Percentiles rank a stretch among this genome's conserved stretches.
phyloP scores from a whole-genome alignment of 2,113 vertebrate species.

The Lucifuga dentata region DNA sequence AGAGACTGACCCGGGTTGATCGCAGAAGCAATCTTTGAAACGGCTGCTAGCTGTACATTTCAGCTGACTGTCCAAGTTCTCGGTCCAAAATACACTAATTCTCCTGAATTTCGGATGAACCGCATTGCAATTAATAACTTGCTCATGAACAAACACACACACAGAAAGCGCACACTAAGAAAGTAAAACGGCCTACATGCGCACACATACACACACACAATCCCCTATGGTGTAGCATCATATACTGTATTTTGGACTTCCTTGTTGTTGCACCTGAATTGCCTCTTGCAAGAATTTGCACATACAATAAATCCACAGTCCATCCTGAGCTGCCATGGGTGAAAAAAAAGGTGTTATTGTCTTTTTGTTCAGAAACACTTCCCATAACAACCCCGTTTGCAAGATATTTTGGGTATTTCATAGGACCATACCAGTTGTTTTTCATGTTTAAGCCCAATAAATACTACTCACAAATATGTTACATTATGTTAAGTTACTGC shows the following conservation, averaged over 20 bases:
- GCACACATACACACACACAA: slow-evolving; percentile 25
- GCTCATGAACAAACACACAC: slow-evolving; percentile 33
- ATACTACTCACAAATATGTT: no score
- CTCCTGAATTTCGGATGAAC: slow-evolving; percentile 8
- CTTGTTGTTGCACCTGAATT: slow-evolving; percentile 72
- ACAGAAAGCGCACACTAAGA: slow-evolving; percentile 41
- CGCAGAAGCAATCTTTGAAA: slow-evolving; percentile 28
- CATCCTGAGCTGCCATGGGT: slow-evolving; percentile 30
- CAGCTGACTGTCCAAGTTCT: slow-evolving; percentile 9
- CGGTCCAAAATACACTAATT: not conserved
- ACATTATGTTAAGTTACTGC: no score
- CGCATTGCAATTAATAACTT: slow-evolving; percentile 14
- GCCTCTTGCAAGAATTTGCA: slow-evolving; percentile 83
- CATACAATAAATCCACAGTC: slow-evolving; percentile 64
- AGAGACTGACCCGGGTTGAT: slow-evolving; percentile 5
- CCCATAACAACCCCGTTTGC: not conserved
- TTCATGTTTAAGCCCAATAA: no score
- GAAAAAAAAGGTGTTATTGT: not conserved
- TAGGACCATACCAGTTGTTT: no score
- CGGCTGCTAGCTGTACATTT: slow-evolving; percentile 25
- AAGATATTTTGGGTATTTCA: no score
- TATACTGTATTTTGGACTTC: slow-evolving; percentile 44
- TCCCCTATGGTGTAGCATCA: slow-evolving; percentile 63
- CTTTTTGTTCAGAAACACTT: slow-evolving; percentile 2
- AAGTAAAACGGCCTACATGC: slow-evolving; percentile 5